Base-by-base conservation (phyloP, 2,113 vertebrate species). In the Vicugna pacos region DNA sequence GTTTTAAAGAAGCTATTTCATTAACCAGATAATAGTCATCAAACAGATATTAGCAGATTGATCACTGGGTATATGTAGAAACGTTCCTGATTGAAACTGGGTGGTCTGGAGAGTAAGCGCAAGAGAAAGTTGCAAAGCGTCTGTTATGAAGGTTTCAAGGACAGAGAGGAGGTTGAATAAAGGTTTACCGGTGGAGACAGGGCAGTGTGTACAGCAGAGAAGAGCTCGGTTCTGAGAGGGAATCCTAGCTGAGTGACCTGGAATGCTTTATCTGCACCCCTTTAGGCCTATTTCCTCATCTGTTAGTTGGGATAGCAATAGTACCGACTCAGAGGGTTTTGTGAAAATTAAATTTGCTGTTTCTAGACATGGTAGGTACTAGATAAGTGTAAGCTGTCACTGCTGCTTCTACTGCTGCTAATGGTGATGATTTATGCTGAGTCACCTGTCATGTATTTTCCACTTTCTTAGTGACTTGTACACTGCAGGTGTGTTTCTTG, bases 1-100 rank as follows among this genome's bases (percentile, higher is more conserved):
- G 6, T 86, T 60, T 94, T 91, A 83, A 84, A 83, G 42, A 93
- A 81, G 16, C 16, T 82, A 42, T 28, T 80, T 91, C 14, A 56
- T 67, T 86, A 92, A 67, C n/a, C 54, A 92, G 30, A 28, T 46
- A 32, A 12, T 73, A 17, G 28, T 79, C 14, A 32, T 79, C 89
- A 85, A 81, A 48, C 48, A 79, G 8, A 9, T 72, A 24, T 20
- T 70, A 87, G 38, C 19, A 79, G 26, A 11, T 38, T 77, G 62
- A 73, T 50, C 9, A 60, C 62, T 81, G 24, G 15, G 15, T 62
- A 10, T 42, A 48, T 52, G 1, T 79, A n/a, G 22, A 60, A 50
- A 38, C 83, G 5, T 10, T 94, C 32, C 60, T 67, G 32, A 38
- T 72, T 85, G 22, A 94, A 88, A 8, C 81, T 70, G n/a, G 50